Conservation (phyloP, 2,113 vertebrate species). For the Corythornis madagascariensis region DNA sequence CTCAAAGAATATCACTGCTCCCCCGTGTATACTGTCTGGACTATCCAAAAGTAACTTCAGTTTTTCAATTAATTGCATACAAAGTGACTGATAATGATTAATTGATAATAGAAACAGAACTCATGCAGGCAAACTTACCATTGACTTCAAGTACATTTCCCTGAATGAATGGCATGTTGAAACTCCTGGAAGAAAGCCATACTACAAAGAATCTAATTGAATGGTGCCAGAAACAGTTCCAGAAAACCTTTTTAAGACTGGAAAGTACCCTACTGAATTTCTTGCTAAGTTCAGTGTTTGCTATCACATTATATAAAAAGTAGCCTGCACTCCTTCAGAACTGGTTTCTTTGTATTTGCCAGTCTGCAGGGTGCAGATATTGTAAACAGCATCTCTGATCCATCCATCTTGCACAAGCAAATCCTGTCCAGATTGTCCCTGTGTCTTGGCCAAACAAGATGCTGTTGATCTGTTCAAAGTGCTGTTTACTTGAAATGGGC, state of each 20-base stretch:
- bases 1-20: neutral
- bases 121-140: constrained; percentile 25
- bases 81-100: constrained; percentile 20
- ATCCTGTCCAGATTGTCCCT: neutral
- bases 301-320: neutral
- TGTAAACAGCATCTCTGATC: neutral
- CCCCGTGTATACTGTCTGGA: neutral
- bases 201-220: constrained; percentile 33
- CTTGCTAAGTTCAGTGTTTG: constrained; percentile 36
- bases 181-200: constrained; percentile 51
- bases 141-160: constrained; percentile 30
- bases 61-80: neutral
- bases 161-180: constrained; percentile 51
- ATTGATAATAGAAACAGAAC: neutral
- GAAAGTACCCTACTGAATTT: constrained; percentile 28
- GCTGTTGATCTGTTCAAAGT: neutral
- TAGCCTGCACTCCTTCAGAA: neutral
- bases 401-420: neutral
- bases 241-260: constrained; percentile 39
- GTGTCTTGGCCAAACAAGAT: neutral
- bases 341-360: neutral
- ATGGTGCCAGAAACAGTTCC: constrained; percentile 48
- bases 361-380: neutral
- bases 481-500: neutral
- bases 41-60: neutral